These are phyloP conservation scores for Hemiscyllium ocellatum DNA, from an alignment of 2,113 vertebrate species.

Conservation along the genomic window DNA sequence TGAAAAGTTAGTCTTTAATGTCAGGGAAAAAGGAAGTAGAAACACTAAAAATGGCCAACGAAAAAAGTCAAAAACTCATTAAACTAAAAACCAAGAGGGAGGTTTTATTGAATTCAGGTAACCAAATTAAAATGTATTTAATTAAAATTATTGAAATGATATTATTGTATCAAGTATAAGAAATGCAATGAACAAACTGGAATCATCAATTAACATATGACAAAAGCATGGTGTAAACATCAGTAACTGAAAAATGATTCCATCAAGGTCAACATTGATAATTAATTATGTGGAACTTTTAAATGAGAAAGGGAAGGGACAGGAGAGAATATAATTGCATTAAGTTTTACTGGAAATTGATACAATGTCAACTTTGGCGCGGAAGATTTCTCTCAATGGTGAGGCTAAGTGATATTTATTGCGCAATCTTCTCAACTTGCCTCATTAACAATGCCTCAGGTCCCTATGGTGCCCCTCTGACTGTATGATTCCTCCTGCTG, in stretches of 20 bases:
- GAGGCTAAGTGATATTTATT: no score
- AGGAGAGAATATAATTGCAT: not conserved
- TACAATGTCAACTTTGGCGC: no score
- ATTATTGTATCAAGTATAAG: not conserved
- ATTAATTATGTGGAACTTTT: not conserved
- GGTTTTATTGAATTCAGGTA: not conserved
- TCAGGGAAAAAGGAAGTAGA: not conserved
- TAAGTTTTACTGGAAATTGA: not conserved
- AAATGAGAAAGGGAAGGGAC: not conserved
- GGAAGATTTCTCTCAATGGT: no score
- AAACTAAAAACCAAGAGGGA: not conserved
- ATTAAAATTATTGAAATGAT: not conserved
- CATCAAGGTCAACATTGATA: not conserved
- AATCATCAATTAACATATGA: not conserved
- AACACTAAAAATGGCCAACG: not conserved
- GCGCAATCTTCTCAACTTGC: no score
- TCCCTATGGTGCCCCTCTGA: no score
- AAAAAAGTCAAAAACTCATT: not conserved
- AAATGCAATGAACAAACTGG: not conserved
- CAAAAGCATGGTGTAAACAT: not conserved
- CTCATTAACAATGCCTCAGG: no score
- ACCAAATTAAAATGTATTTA: not conserved
- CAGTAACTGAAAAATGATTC: not conserved
- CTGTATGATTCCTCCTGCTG: no score
- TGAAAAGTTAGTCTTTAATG: constrained; percentile 16